Evolutionary conservation across 1,140 invertebrate genomes (phyloP).

Genomic region (Papilio machaon): DNA sequence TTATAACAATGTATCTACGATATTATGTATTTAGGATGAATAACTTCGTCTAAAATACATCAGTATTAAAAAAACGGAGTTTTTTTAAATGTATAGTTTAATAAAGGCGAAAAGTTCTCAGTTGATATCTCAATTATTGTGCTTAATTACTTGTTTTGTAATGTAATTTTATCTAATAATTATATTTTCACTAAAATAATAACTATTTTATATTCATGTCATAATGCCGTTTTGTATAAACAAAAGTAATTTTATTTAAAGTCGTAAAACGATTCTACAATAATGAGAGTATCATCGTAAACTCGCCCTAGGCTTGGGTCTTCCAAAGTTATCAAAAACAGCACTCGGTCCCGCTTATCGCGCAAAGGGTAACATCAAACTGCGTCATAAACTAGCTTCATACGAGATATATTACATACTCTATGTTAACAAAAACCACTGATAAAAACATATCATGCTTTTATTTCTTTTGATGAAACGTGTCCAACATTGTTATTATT

Average conservation of each 20-base stretch:
- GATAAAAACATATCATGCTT: conserved; percentile 27
- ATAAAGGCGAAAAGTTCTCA: too few species aligned
- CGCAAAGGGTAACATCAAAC: conserved; percentile 18
- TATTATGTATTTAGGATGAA: neutral
- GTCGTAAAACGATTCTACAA: conserved; percentile 62
- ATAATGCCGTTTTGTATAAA: conserved; percentile 45
- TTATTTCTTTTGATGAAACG: conserved; percentile 20
- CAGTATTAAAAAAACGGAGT: too few species aligned
- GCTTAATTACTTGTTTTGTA: conserved; percentile 47
- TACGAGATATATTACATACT: neutral
- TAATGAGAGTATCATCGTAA: conserved; percentile 68
- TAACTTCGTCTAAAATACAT: too few species aligned
- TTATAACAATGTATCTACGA: too few species aligned
- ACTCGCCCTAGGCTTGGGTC: conserved; percentile 39
- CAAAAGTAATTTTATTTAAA: conserved; percentile 67
- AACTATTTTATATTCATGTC: conserved; percentile 63
- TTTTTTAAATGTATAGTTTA: too few species aligned
- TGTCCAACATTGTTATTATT: neutral
- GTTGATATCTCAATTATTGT: too few species aligned
- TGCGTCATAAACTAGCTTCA: conserved; percentile 9
- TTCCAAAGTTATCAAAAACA: conserved; percentile 26
- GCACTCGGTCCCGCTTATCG: conserved; percentile 7
- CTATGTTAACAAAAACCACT: conserved; percentile 16
- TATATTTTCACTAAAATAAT: conserved; percentile 58
- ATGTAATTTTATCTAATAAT: conserved; percentile 57